A percentile compares a stretch with the other conserved stretches of the same genome.
Evolutionary conservation across 1,140 invertebrate genomes (phyloP).

Genomic region (Agraylea sexmaculata): DNA sequence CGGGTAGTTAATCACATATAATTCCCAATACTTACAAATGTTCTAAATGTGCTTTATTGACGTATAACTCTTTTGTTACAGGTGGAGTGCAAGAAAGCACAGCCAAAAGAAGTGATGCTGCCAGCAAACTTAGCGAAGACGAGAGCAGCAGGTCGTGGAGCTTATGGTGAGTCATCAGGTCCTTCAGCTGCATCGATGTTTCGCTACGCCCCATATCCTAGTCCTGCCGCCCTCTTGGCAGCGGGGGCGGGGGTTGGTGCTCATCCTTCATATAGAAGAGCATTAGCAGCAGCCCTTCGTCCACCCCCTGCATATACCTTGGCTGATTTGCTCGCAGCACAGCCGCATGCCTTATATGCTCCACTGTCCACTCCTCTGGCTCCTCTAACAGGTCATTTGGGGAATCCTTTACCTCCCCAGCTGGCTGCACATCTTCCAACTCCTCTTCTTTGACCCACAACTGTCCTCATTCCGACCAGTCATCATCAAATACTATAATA

Average conservation of each 20-base stretch:
- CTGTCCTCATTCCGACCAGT: slow-evolving; percentile 33
- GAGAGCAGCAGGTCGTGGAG: slow-evolving; percentile 77
- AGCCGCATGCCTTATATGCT: slow-evolving; percentile 20
- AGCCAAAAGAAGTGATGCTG: slow-evolving; percentile 99
- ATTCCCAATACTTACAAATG: neutral
- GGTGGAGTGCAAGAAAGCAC: slow-evolving; percentile 99
- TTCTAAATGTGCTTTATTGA: neutral
- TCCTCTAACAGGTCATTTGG: slow-evolving; percentile 27
- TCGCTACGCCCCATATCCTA: slow-evolving; percentile 53
- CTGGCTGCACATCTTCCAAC: slow-evolving; percentile 30
- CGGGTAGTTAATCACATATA: too few species aligned
- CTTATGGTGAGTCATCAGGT: slow-evolving; percentile 88
- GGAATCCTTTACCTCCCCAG: slow-evolving; percentile 33
- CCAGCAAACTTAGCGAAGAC: slow-evolving; percentile 88
- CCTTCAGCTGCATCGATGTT: slow-evolving; percentile 40
- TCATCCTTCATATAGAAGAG: slow-evolving; percentile 21
- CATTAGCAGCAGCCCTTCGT: slow-evolving; percentile 33
- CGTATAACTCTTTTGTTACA: slow-evolving; percentile 46
- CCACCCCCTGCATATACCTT: slow-evolving; percentile 36
- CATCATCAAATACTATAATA: slow-evolving; percentile 37
- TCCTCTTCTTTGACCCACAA: slow-evolving; percentile 52
- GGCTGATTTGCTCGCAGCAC: slow-evolving; percentile 33
- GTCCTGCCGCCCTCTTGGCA: slow-evolving; percentile 46
- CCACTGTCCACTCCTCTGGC: slow-evolving; percentile 32
- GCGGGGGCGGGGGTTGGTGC: slow-evolving; percentile 36